Evolutionary conservation across 2,797 vertebrate genomes (phyloP), one percentile per base, ranked within the genome.

Genomic region (Spheniscus humboldti): DNA sequence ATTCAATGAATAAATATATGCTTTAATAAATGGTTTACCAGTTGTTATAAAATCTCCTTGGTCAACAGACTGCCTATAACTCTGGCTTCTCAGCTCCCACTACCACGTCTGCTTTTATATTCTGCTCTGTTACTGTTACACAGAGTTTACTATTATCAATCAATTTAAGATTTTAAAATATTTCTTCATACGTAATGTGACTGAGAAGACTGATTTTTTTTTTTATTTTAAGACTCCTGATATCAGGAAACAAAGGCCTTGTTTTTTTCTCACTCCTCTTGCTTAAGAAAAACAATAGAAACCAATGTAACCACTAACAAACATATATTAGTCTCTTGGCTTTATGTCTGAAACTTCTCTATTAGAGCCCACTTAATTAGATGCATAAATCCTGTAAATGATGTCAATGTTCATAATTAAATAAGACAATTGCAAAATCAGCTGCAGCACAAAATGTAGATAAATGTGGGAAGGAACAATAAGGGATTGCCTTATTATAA

Each of bases 391-490:
- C 81, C 85, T 97, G 79, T 96, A 97, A 97, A 96, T 97, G 39
- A 92, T 90, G 88, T 97, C 96, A 97, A 89, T 96, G 95, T 96
- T 97, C 94, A 56, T 97, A 96, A 96, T 97, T 97, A 97, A 97
- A 97, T 95, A 94, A 97, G 96, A 96, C 95, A 95, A 97, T 96
- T 93, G 92, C 80, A 94, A 95, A 94, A 96, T 97, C 95, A 96
- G 88, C 86, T 85, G 91, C 84, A 91, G 64, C 67, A 76, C 63
- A 95, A 94, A 94, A 95, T 87, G 86, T 95, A 97, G 96, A 97
- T 96, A 96, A 97, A 96, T 95, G 90, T 73, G 77, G 63, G 86
- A 93, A 96, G 83, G 81, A 96, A 96, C 67, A 92, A 90, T 87
- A 93, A 95, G 33, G 53, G 76, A 90, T 75, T n/a, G 28, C 59